A percentile compares a stretch with the other conserved stretches of the same genome.
phyloP scores from a whole-genome alignment of 2,113 vertebrate species.

The Sitta europaea region DNA sequence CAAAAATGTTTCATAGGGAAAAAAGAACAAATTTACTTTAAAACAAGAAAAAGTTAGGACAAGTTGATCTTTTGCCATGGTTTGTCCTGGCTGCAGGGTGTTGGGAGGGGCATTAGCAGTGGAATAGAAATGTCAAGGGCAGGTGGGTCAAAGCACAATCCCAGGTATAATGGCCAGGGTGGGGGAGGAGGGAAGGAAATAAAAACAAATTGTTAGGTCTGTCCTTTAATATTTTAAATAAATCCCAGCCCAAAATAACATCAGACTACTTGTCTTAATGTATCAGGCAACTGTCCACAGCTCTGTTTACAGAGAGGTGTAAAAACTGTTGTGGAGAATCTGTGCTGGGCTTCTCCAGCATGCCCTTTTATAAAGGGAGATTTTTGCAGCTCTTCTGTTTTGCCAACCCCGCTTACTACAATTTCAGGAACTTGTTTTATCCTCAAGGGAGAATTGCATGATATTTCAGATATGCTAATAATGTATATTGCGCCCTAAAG shows the following conservation, averaged over 20 bases:
- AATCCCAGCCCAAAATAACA: background rate
- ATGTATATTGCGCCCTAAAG: background rate
- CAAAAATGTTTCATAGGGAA: background rate
- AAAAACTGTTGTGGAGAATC: background rate
- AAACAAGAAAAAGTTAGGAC: background rate
- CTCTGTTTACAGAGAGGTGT: background rate
- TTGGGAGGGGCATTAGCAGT: background rate
- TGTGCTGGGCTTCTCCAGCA: background rate
- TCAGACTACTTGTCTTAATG: background rate
- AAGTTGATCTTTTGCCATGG: background rate
- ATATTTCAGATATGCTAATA: background rate
- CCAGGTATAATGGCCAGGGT: background rate
- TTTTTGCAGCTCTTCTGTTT: background rate
- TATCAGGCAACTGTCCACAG: background rate
- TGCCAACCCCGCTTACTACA: background rate
- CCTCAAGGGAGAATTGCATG: accelerated
- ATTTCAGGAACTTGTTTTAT: background rate
- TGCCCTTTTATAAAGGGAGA: background rate
- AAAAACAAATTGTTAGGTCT: background rate
- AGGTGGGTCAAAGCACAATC: background rate
- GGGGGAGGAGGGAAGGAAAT: background rate
- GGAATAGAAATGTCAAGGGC: background rate
- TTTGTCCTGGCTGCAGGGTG: background rate
- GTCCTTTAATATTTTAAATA: background rate
- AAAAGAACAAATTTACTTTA: background rate